These are phyloP conservation scores for Belgica antarctica DNA, from an alignment of 2,888 invertebrate species.

Conservation along the genomic window DNA sequence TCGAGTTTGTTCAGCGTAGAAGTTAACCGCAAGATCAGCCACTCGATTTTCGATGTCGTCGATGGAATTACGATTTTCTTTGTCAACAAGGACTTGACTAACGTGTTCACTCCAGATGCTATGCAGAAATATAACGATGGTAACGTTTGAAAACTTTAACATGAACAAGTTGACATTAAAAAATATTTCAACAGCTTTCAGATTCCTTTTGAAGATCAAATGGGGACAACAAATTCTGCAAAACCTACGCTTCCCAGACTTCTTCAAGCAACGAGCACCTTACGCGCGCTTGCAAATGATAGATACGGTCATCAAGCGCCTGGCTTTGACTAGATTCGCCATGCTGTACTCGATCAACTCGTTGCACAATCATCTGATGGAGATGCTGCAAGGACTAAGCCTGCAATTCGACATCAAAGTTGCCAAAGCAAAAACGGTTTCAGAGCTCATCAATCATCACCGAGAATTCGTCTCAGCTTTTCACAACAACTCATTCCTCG, in stretches of 20 bases:
- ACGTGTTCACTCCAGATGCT: conserved; percentile 49
- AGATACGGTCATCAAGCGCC: conserved; percentile 53
- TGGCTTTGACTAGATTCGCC: conserved; percentile 59
- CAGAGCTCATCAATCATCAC: conserved; percentile 51
- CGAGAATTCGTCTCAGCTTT: conserved; percentile 51
- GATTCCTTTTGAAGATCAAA: conserved; percentile 58
- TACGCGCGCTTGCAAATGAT: conserved; percentile 50
- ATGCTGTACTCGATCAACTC: conserved; percentile 58
- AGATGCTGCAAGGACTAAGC: conserved; percentile 54
- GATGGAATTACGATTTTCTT: conserved; percentile 50
- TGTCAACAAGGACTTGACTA: conserved; percentile 49
- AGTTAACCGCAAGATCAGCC: conserved; percentile 45
- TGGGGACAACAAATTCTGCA: conserved; percentile 59
- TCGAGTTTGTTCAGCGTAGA: conserved; percentile 49
- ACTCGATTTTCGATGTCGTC: conserved; percentile 50
- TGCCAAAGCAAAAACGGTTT: conserved; percentile 48
- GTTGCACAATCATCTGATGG: conserved; percentile 58
- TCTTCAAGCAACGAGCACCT: conserved; percentile 47
- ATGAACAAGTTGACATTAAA: not conserved
- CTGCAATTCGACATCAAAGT: conserved; percentile 51
- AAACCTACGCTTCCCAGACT: conserved; percentile 54
- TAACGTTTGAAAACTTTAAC: conserved; percentile 25
- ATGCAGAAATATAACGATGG: conserved; percentile 51
- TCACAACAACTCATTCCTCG: conserved; percentile 50
- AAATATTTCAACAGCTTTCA: conserved; percentile 51